Base-by-base conservation (phyloP, 2,888 invertebrate genomes). In the Tribolium freemani region DNA sequence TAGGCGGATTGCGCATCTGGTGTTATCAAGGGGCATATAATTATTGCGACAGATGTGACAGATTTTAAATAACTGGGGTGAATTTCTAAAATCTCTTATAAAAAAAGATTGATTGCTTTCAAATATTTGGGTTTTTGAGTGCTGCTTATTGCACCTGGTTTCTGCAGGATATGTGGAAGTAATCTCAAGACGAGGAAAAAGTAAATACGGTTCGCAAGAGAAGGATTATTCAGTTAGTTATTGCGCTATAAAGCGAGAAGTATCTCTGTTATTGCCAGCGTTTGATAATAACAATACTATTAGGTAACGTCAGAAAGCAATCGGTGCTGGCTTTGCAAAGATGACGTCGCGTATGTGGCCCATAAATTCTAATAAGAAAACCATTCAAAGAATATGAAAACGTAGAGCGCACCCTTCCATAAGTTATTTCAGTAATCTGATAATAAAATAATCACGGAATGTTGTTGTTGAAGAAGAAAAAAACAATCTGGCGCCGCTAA, bases 401-500 rank as follows among this genome's bases (percentile, higher is more conserved):
- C 21, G 21, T 38, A 13, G 48, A 67, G 44, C 61, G 56, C 53
- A 56, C 38, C 57, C 48, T 58, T 54, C 63, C 38, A 8, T 60
- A 61, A 60, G 69, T 60, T 61, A 72, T 73, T 53, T 58, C 56
- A 9, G 63, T 77, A 77, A 77, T 77, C 75, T 56, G 69, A 75
- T 77, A 75, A 77, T 71, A 77, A 75, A 71, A 76, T 77, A 76
- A 77, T 76, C 76, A 72, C 72, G 58, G 70, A 73, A 70, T 76
- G 71, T 71, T 71, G 30, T 68, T 57, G 61, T 56, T 20, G 30
- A 44, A 58, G 63, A 61, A 75, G 75, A 71, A 76, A 78, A n/a
- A 80, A 81, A 82, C 81, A 82, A 81, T 82, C 81, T 79, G 77
- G 77, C 76, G 74, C 75, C 71, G 73, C 78, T 80, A 83, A 83